Base-by-base conservation (phyloP, 53 echinoderm and acorn worm genomes). In the Stichopus horrens region DNA sequence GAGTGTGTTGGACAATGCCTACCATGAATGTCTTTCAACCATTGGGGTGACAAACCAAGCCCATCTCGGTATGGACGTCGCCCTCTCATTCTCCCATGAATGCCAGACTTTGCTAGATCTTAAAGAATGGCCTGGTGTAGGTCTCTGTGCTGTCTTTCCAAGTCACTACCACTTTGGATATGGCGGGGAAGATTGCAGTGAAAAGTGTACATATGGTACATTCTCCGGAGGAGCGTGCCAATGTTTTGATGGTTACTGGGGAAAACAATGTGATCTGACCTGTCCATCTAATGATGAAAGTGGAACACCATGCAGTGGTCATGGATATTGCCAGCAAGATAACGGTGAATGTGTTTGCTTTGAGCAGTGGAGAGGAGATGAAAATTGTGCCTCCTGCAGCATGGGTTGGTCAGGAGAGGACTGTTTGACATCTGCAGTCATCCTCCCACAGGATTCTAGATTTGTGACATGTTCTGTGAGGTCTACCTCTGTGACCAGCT, bases 161-260 rank as follows among this genome's bases (percentile, higher is more conserved):
- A 92, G 90, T 73, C 75, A 82, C 23, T 14, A 89, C n/a, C 90
- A 91, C 74, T 91, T 91, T 52, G 74, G 93, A 5, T 96, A 88
- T 76, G 91, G 91, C 22, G 96, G 96, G 53, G 59, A 75, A 51
- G 67, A 93, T 55, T 96, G 96, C 76, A 80, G 74, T 5, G 71
- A 91, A 58, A 86, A 81, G 55, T 96, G 96, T 59, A 52, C 88
- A 77, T 96, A 91, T 57, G 96, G 96, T 52, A 82, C 77, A 1
- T 94, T 66, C 80, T 76, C 90, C 37, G 73, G 87, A 21, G 55
- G 55, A 5, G 55, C n/a, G 4, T 96, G 96, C 54, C 51, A 81
- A n/a, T 96, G 96, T 60, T 23, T 90, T 53, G 71, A 74, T 60
- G 96, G 96, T 52, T 96, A 92, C 73, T 96, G 94, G 93, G 96